Conservation (phyloP, 2,113 vertebrate species). For the Parus major region DNA sequence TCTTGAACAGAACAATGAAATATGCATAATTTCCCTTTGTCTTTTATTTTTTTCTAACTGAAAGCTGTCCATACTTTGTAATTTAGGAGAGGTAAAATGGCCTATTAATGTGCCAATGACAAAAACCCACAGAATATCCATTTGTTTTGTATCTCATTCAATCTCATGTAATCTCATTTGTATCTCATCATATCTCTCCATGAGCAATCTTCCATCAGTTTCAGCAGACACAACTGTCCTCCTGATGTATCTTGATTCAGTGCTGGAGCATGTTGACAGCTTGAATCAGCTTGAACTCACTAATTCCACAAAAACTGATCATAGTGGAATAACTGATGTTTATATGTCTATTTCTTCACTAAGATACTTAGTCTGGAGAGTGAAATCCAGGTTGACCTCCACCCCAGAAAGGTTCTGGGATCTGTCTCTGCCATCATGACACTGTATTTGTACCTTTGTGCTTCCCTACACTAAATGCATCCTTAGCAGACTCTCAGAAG, state of each 20-base stretch:
- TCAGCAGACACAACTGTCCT: background rate
- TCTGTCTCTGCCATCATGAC: background rate
- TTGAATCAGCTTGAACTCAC: background rate
- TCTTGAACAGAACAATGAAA: background rate
- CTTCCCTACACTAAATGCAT: rapidly evolving
- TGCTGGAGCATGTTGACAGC: background rate
- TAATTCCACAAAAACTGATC: background rate
- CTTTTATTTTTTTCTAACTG: background rate
- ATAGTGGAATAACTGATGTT: background rate
- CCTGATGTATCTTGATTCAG: background rate
- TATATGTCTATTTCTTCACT: background rate
- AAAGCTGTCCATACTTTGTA: background rate
- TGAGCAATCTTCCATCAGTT: background rate
- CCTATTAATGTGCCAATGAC: background rate
- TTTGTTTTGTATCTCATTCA: background rate
- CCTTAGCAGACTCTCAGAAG: background rate
- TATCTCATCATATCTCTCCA: background rate
- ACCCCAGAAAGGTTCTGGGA: background rate
- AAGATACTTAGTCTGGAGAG: background rate
- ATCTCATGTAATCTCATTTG: background rate
- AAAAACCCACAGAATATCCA: background rate
- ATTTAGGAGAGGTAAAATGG: background rate
- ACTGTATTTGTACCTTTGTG: background rate
- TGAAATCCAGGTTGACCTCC: background rate
- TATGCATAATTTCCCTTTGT: background rate